Conservation (phyloP, 2,797 vertebrate species). For the Eulemur mongoz region DNA sequence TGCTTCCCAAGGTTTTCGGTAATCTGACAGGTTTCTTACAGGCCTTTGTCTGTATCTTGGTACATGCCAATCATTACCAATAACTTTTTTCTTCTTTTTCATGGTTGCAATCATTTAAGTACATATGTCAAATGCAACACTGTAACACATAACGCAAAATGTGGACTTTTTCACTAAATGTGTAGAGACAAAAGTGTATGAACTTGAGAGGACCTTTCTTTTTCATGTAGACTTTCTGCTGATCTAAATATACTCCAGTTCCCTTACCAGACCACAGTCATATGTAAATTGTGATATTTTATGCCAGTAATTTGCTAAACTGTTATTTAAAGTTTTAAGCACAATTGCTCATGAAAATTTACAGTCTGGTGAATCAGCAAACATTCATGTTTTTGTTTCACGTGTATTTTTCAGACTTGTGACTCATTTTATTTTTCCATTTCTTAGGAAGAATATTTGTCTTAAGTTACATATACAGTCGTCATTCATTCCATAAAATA, state of each 20-base stretch:
- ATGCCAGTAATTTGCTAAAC: slow-evolving; percentile 42
- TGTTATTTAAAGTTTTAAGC: slow-evolving; percentile 60
- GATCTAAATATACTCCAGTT: slow-evolving; percentile 33
- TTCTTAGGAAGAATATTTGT: slow-evolving; percentile 3
- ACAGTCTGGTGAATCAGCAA: slow-evolving; percentile 43
- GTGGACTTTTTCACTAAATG: background rate
- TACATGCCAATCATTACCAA: slow-evolving; percentile 8
- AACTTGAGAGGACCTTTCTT: slow-evolving; percentile 11
- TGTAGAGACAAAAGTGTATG: background rate
- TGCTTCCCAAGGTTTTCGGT: background rate
- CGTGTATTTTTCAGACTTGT: slow-evolving; percentile 38
- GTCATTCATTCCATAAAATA: background rate
- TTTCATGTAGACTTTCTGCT: background rate
- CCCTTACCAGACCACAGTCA: background rate
- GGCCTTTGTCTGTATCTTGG: background rate
- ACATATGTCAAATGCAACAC: background rate
- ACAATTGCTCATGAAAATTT: slow-evolving; percentile 57
- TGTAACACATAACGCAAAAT: background rate
- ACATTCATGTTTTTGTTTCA: slow-evolving; percentile 33
- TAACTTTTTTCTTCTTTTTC: background rate
- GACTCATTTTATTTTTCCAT: slow-evolving; percentile 27
- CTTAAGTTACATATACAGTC: background rate
- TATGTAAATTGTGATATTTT: slow-evolving; percentile 62
- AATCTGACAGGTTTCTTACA: background rate
- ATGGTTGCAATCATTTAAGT: background rate